Percentiles rank a stretch among this genome's conserved stretches.
phyloP scores from a whole-genome alignment of 1,140 invertebrate species.

The Chlorops oryzae region DNA sequence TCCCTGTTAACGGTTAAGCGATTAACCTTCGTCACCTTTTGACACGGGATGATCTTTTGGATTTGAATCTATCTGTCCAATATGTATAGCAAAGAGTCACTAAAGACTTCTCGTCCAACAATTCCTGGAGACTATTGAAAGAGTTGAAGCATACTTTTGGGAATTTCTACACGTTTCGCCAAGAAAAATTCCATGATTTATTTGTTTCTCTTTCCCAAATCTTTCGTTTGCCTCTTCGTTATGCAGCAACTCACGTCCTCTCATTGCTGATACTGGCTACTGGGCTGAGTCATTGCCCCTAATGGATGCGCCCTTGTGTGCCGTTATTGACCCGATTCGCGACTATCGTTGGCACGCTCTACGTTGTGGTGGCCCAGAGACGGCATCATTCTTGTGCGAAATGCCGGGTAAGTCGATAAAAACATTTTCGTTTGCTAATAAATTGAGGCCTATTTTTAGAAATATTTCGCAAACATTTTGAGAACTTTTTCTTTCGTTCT shows the following conservation, averaged over 20 bases:
- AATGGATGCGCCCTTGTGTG: slow-evolving; percentile 56
- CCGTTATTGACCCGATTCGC: slow-evolving; percentile 60
- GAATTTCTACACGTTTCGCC: too few relatives aligned
- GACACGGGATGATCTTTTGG: too few relatives aligned
- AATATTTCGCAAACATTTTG: too few relatives aligned
- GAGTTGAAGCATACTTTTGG: too few relatives aligned
- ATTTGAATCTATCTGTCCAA: too few relatives aligned
- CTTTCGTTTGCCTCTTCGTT: background rate
- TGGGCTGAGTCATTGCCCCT: slow-evolving; percentile 56
- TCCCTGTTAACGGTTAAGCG: too few relatives aligned
- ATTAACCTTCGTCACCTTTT: too few relatives aligned
- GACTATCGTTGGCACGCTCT: slow-evolving; percentile 66
- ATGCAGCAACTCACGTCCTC: slow-evolving; percentile 49
- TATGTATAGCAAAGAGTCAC: too few relatives aligned
- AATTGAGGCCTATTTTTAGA: too few relatives aligned
- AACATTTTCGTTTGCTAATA: too few relatives aligned
- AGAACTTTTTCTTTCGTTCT: background rate
- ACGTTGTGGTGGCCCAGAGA: slow-evolving; percentile 63
- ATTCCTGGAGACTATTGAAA: too few relatives aligned
- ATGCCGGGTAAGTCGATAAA: slow-evolving; percentile 58
- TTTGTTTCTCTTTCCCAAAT: background rate
- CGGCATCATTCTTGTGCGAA: slow-evolving; percentile 68
- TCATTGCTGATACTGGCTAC: slow-evolving; percentile 57
- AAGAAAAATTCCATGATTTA: slow-evolving; percentile 3
- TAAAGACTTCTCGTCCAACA: too few relatives aligned